Conservation (phyloP, 2,797 vertebrate species). For the Synaphobranchus kaupii region DNA sequence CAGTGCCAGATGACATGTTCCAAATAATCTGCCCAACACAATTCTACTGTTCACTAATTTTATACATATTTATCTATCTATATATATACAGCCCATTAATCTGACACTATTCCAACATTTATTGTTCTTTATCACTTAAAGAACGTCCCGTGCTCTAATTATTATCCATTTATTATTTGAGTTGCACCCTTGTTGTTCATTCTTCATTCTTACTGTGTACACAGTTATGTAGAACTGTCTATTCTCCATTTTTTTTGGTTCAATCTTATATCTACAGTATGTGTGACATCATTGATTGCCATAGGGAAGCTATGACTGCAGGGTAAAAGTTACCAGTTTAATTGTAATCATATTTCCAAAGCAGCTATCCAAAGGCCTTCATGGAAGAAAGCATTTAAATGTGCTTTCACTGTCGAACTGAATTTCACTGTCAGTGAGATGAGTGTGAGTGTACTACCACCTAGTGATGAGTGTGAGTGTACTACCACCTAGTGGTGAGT, state of each 20-base stretch:
- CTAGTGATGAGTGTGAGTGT: not conserved
- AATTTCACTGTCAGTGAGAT: not conserved
- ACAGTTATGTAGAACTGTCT: too few relatives aligned
- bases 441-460: not conserved
- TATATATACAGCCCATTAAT: not conserved
- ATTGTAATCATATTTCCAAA: not conserved
- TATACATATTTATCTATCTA: not conserved
- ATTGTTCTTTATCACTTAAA: not conserved
- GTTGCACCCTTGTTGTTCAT: not conserved
- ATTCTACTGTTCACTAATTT: not conserved
- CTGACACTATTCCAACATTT: not conserved
- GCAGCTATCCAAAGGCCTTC: not conserved
- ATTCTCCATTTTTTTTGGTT: too few relatives aligned
- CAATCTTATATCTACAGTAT: not conserved
- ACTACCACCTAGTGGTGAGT: not conserved
- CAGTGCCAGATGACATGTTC: not conserved
- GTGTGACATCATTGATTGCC: not conserved
- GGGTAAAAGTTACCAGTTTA: not conserved
- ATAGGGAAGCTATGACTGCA: not conserved
- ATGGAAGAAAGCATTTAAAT: too few relatives aligned
- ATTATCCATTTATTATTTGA: not conserved
- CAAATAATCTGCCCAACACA: not conserved
- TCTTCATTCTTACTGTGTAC: too few relatives aligned
- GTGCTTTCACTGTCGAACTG: too few relatives aligned
- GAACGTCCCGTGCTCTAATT: not conserved